Conservation (phyloP, 2,797 vertebrate species). For the Pseudochirops corinnae region DNA sequence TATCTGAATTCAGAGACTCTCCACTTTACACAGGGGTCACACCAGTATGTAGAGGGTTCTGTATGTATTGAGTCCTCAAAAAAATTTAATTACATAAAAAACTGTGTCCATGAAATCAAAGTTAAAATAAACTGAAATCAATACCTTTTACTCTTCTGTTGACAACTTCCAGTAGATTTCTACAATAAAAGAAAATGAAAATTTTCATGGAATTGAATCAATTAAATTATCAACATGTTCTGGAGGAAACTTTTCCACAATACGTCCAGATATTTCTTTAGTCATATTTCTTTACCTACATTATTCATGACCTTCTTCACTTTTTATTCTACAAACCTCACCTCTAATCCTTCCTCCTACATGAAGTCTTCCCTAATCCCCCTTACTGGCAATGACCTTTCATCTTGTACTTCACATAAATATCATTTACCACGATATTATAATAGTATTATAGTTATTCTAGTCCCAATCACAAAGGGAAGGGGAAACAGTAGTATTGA, state of each 20-base stretch:
- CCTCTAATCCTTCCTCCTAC: neutral
- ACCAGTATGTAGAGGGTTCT: neutral
- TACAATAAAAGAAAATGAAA: slow-evolving; percentile 72
- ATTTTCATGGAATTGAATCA: slow-evolving; percentile 43
- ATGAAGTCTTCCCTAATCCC: neutral
- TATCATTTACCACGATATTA: neutral
- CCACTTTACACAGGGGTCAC: neutral
- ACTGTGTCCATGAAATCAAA: neutral
- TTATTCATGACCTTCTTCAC: neutral
- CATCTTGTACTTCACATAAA: neutral
- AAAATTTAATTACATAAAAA: neutral
- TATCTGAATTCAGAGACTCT: neutral
- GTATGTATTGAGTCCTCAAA: slow-evolving; percentile 1
- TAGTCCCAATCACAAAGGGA: neutral
- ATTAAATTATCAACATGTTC: neutral
- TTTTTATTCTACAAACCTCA: neutral
- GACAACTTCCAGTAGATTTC: accelerated
- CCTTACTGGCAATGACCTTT: neutral
- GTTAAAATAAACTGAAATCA: neutral
- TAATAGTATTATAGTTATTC: neutral
- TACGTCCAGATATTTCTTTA: neutral
- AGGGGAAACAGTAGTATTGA: neutral
- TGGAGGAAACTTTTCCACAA: neutral
- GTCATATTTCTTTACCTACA: neutral
- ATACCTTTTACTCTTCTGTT: slow-evolving; percentile 40